These are phyloP conservation scores for Leptodactylus fallax DNA, from an alignment of 2,797 vertebrate genomes.

Conservation along the genomic window DNA sequence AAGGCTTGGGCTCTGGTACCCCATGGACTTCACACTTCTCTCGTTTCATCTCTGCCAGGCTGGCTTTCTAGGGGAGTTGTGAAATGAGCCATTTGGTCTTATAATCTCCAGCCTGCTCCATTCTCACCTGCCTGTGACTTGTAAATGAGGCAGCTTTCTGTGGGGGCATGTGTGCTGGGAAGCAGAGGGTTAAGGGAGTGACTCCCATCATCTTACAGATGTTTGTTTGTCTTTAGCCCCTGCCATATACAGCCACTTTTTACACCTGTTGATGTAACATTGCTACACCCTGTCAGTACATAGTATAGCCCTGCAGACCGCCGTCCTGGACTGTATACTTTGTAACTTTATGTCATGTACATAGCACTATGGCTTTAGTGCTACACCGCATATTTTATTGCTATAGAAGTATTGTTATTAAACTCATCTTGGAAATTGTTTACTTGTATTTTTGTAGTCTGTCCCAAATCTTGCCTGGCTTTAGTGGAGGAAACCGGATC, in stretches of 20 bases:
- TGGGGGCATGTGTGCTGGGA: constrained; percentile 3
- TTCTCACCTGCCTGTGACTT: constrained; percentile 45
- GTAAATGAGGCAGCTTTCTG: constrained; percentile 9
- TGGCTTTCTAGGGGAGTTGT: constrained; percentile 11
- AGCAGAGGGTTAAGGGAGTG: no score
- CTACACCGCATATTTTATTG: no score
- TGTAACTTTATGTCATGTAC: no score
- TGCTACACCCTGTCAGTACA: no score
- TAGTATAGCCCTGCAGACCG: no score
- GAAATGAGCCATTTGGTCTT: constrained; percentile 30
- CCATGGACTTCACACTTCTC: background rate
- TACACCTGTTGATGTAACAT: constrained; percentile 38
- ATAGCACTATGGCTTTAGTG: background rate
- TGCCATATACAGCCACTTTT: constrained; percentile 2
- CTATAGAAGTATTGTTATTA: background rate
- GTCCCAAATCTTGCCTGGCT: constrained; percentile 4
- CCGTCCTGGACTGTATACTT: no score
- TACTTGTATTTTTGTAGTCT: background rate
- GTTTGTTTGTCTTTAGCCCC: background rate
- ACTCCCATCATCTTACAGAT: no score
- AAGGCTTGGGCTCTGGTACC: constrained; percentile 20
- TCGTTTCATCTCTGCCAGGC: constrained; percentile 9
- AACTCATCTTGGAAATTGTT: background rate
- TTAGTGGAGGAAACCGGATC: constrained; percentile 40
- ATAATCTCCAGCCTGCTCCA: background rate